Evolutionary conservation across 2,113 vertebrate genomes (phyloP).

Genomic region (Poecilia latipinna): DNA sequence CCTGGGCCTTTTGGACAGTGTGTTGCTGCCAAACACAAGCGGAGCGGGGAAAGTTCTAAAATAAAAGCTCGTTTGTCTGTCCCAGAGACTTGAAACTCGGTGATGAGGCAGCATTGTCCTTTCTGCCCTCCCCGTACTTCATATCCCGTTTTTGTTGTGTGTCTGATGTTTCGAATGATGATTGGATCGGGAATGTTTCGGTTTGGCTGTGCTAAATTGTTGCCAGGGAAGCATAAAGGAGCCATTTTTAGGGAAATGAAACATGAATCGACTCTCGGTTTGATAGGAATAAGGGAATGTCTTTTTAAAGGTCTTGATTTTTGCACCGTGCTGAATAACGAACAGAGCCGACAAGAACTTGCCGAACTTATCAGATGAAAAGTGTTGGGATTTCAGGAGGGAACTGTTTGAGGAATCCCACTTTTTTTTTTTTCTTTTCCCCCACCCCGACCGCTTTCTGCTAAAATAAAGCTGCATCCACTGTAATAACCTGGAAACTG

Average conservation of each 20-base stretch:
- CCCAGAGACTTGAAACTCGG: conserved; percentile 66
- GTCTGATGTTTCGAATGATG: conserved; percentile 19
- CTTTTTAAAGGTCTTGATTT: conserved; percentile 57
- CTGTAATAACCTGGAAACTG: background rate
- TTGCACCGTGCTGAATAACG: conserved; percentile 54
- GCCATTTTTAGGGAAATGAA: conserved; percentile 1
- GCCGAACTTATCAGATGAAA: conserved; percentile 45
- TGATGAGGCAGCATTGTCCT: conserved; percentile 58
- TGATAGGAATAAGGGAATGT: conserved; percentile 58
- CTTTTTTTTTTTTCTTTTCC: background rate
- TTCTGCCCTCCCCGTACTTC: background rate
- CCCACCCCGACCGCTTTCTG: background rate
- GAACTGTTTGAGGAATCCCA: conserved; percentile 34
- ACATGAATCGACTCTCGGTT: conserved; percentile 8
- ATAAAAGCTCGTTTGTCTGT: conserved; percentile 79
- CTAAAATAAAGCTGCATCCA: conserved; percentile 8
- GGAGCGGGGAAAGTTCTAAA: conserved; percentile 52
- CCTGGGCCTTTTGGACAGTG: conserved; percentile 82
- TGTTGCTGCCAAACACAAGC: conserved; percentile 82
- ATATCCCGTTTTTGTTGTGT: conserved; percentile 75
- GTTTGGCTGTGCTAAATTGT: conserved; percentile 37
- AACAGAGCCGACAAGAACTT: conserved; percentile 25
- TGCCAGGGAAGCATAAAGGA: conserved; percentile 34
- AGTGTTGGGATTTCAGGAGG: conserved; percentile 15
- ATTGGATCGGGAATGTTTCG: conserved; percentile 28